Base-by-base conservation (phyloP, 92 coral and sea anemone species). In the Phenganax stokvisi region DNA sequence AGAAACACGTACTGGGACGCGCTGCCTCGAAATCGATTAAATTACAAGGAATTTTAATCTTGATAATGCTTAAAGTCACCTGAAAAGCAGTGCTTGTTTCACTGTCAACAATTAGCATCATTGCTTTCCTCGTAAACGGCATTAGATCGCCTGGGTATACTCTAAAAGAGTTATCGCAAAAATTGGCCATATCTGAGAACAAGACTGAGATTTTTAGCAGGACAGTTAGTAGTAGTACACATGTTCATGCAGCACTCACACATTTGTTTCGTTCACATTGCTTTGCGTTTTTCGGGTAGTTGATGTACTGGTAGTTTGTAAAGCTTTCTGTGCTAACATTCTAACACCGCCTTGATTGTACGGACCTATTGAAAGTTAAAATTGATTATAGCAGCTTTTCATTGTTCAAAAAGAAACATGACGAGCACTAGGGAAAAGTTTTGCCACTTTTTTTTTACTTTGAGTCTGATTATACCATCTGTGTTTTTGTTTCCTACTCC, bases 141-240 rank as follows among this genome's bases (percentile, higher is more conserved):
- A 94, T 87, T 53, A 94, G 82, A 74, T 94, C 98, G 27, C 92
- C 98, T 20, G 98, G 98, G 83, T 90, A 94, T 71, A 94, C 69
- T 72, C 98, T 94, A 64, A 10, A 84, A 62, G 53, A 31, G 51
- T 63, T 9, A 31, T 67, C 47, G 25, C 12, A 9, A 67, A 20
- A 10, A 67, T 28, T 1, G 11, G 12, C 12, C 30, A 67, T 15
- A 28, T 51, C 55, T 37, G 47, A 37, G 47, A 37, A 37, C 47
- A 37, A 37, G 47, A 37, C 47, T 37, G 47, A 37, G 47, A 37
- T 2, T 1, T 37, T 37, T 37, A 20, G 25, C 25, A 20, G 25
- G 25, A 20, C 25, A 20, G 25, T 20, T 20, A 20, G 25, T 20
- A 20, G 25, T 20, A 20, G 25, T 59, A 59, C 65, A 1, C 6